Evolutionary conservation across 2,888 invertebrate species (phyloP), one percentile per base, ranked within the genome.

Genomic region (Dryadula phaetusa): DNA sequence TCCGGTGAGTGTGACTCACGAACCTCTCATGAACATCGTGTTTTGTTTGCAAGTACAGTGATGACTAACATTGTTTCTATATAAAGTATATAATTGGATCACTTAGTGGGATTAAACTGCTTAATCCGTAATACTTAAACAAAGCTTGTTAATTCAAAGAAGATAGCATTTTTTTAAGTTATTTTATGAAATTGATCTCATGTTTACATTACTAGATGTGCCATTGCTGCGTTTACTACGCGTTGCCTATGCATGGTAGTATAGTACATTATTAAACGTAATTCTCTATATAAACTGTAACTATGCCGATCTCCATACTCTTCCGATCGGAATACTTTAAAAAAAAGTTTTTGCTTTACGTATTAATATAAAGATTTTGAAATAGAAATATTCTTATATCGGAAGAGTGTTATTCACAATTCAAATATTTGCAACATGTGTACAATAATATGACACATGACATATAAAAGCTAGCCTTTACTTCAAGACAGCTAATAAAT

Each of bases 1-100:
- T 75, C 76, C 67, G 34, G 76, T 74, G 77, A 71, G 72, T 73
- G 73, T 85, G 83, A 85, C 67, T 85, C 85, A 85, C 77, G 79
- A 71, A 70, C 64, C 72, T 72, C 73, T 67, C 64, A 56, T 34
- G n/a, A 10, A 16, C 25, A 22, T n/a, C 22, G 20, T 8, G n/a
- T 25, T 49, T 49, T 49, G 25, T 49, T 14, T 49, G 14, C 49
- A 54, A 54, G 22, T 20, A 40, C 40, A 25, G 22, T 42, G 52
- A 53, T 53, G 44, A 63, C 28, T 63, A 42, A 54, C 53, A 6
- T 20, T 20, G 20, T 54, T n/a, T 44, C 2, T 37, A 37, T 37
- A 49, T 54, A 32, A 44, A 32, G 34, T 40, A 56, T 22, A 22
- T 54, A 44, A 54, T 63, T 44, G 44, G 63, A 44, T 44, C 25